Base-by-base conservation (phyloP, 2,797 vertebrate genomes). In the Centropyge bicolor region DNA sequence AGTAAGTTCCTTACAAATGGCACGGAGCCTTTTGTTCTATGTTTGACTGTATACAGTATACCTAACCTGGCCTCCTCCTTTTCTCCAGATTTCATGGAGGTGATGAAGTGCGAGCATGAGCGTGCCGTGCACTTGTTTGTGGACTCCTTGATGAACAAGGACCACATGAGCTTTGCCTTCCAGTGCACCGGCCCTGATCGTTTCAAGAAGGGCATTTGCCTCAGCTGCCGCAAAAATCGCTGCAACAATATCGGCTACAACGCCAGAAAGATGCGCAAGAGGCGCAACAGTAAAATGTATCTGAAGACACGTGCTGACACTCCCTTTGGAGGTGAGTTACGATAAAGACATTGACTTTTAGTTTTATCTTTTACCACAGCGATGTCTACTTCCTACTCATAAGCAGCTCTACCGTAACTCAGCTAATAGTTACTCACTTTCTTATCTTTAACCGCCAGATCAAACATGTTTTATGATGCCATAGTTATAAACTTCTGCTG, bases 211-310 rank as follows among this genome's bases (percentile, higher is more conserved):
- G 98, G 98, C 0, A 97, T 99, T 91, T 99, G 98, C 86, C 95
- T 99, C 89, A 99, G 98, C 93, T 99, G 98, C 92, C 95, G 98
- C 67, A 99, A 98, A 86, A 97, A 99, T 86, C 97, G 98, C 59
- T 99, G 98, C 92, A 99, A 95, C 27, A 95, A 94, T 87, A 97
- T 99, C 0, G 98, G 98, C 76, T 99, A 99, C 94, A 97, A 97
- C 0, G 87, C 96, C 59, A 96, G 95, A 81, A 97, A 94, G 73
- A 97, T 94, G 64, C 93, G 96, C 4, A 97, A 96, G 76, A 97
- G 95, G 70, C 95, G 96, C 57, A 99, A 96, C 89, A 97, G 86
- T 88, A 99, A 97, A 89, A 99, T 99, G 98, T 99, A 98, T 87
- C 91, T 99, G 55, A 99, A 98, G 87, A 99, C 98, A 0, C 94